A percentile compares a stretch with the other conserved stretches of the same genome.
phyloP scores from a whole-genome alignment of 2,888 invertebrate species.

The Byasa hedistus region DNA sequence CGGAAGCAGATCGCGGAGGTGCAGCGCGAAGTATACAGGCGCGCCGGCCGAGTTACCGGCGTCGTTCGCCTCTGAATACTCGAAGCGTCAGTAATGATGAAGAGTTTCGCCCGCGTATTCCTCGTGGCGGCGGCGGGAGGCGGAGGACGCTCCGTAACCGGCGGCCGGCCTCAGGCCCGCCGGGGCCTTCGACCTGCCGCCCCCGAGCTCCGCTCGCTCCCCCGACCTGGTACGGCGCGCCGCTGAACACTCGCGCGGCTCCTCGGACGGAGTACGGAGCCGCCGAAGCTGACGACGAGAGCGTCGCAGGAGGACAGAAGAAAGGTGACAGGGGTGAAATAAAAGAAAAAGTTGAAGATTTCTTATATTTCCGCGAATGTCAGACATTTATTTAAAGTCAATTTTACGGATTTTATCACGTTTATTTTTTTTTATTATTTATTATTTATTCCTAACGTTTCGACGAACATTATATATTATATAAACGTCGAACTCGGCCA shows the following conservation, averaged over 20 bases:
- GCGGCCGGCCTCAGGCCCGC: slow-evolving; percentile 63
- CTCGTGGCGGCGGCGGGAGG: slow-evolving; percentile 58
- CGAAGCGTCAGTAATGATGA: slow-evolving; percentile 61
- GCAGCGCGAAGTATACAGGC: slow-evolving; percentile 62
- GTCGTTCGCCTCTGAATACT: slow-evolving; percentile 65
- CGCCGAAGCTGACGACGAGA: slow-evolving; percentile 40
- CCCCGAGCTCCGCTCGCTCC: slow-evolving; percentile 56
- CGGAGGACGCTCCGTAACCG: slow-evolving; percentile 65
- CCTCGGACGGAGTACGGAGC: slow-evolving; percentile 60
- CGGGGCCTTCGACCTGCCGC: slow-evolving; percentile 61
- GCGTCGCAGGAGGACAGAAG: slow-evolving; percentile 32
- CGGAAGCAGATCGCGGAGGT: too few relatives aligned
- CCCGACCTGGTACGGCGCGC: slow-evolving; percentile 62
- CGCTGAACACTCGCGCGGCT: slow-evolving; percentile 57
- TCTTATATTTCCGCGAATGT: too few relatives aligned
- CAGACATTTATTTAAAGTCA: too few relatives aligned
- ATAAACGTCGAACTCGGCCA: slow-evolving; percentile 41
- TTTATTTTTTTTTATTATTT: too few relatives aligned
- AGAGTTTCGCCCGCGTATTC: slow-evolving; percentile 56
- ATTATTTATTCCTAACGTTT: too few relatives aligned
- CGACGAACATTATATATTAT: too few relatives aligned
- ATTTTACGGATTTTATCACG: too few relatives aligned
- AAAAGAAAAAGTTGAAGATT: slow-evolving; percentile 49
- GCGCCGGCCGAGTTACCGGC: slow-evolving; percentile 43
- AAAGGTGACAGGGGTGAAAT: slow-evolving; percentile 42